These are phyloP conservation scores for Aphelenchoides bicaudatus DNA, from an alignment of 2,888 invertebrate species.

Conservation along the genomic window DNA sequence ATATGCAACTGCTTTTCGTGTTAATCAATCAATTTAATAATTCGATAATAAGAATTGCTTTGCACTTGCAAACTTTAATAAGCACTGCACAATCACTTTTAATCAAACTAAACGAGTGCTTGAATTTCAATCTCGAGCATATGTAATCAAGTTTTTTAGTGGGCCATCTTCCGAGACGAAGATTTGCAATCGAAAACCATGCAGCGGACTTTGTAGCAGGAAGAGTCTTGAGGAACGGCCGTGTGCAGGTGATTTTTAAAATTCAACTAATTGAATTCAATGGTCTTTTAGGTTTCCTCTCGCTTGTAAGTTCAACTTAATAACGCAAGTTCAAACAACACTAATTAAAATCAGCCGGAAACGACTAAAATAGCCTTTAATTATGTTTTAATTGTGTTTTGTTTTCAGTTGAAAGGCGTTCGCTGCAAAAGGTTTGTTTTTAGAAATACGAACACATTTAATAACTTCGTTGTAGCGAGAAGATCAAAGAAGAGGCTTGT, in stretches of 20 bases:
- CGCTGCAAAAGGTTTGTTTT: constrained; percentile 33
- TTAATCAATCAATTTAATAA: background rate
- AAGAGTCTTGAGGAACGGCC: constrained; percentile 47
- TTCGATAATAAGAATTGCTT: too few relatives aligned
- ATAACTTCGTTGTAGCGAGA: constrained; percentile 44
- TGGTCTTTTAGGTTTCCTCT: too few relatives aligned
- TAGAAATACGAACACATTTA: background rate
- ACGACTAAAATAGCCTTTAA: too few relatives aligned
- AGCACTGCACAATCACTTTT: constrained; percentile 13
- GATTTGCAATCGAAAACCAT: constrained; percentile 56
- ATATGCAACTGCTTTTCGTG: background rate
- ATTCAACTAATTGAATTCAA: too few relatives aligned
- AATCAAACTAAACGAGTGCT: constrained; percentile 7
- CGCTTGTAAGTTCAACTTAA: too few relatives aligned
- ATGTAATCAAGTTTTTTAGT: constrained; percentile 40
- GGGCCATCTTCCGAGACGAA: constrained; percentile 55
- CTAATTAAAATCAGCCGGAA: too few relatives aligned
- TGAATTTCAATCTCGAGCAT: background rate
- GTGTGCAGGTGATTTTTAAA: too few relatives aligned
- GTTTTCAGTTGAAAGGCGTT: constrained; percentile 34
- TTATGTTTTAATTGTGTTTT: background rate
- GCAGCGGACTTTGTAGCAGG: constrained; percentile 51
- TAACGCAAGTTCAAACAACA: too few relatives aligned
- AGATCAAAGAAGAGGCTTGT: constrained; percentile 51
- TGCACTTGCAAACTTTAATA: too few relatives aligned